phyloP scores from a whole-genome alignment of 2,797 vertebrate genomes.

The Threskiornis aethiopicus region DNA sequence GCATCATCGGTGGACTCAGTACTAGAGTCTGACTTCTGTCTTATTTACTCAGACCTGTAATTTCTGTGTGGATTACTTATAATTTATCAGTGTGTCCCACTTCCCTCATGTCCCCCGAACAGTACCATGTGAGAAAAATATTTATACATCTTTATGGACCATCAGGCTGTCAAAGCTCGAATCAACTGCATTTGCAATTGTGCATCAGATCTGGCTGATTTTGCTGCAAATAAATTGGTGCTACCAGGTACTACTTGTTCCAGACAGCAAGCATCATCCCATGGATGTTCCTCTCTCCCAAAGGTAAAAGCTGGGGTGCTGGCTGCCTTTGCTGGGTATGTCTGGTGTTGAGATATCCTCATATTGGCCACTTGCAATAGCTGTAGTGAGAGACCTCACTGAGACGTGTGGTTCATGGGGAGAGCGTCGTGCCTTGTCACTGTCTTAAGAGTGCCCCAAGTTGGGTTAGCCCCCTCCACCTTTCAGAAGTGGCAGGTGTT shows the following conservation, averaged over 20 bases:
- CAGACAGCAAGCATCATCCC: neutral
- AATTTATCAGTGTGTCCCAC: neutral
- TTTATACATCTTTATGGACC: neutral
- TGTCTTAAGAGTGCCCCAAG: neutral
- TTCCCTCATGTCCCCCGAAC: neutral
- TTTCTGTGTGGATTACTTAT: neutral
- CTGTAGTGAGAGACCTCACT: neutral
- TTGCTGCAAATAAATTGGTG: neutral
- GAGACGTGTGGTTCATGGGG: accelerated
- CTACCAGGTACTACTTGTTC: neutral
- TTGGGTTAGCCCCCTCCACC: neutral
- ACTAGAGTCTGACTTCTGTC: neutral
- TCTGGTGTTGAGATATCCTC: neutral
- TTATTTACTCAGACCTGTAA: neutral
- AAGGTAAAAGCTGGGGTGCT: neutral
- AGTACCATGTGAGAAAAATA: neutral
- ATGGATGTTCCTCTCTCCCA: neutral
- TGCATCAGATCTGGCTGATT: neutral
- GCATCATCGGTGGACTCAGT: neutral
- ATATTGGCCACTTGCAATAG: neutral
- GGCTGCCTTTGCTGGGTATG: neutral
- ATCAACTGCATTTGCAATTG: neutral
- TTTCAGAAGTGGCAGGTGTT: neutral
- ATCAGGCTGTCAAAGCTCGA: neutral
- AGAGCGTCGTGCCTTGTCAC: accelerated